Conservation (phyloP, 2,888 invertebrate genomes). For the Ochlodes sylvanus region DNA sequence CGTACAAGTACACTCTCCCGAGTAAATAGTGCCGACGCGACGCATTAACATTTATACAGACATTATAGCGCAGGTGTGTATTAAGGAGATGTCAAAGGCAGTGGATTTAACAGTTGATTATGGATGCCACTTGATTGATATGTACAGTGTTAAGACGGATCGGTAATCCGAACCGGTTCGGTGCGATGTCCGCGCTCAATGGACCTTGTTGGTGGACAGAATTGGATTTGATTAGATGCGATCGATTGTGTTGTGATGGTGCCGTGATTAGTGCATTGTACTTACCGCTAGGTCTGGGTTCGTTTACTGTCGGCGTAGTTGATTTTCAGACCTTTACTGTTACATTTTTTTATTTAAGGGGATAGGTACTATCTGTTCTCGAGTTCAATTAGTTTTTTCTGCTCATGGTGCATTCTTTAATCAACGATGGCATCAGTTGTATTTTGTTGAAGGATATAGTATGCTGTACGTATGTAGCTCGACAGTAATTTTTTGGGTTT, state of each 20-base stretch:
- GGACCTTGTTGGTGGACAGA: slow-evolving; percentile 44
- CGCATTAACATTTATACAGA: background rate
- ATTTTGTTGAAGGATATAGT: no score
- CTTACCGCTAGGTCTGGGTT: no score
- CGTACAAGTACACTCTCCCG: no score
- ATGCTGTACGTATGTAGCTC: no score
- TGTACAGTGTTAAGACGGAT: slow-evolving; percentile 50
- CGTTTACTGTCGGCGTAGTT: no score
- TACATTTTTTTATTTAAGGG: no score
- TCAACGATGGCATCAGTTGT: no score
- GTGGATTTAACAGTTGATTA: slow-evolving; percentile 59
- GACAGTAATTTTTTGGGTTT: no score
- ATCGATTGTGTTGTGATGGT: slow-evolving; percentile 49
- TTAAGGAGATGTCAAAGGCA: slow-evolving; percentile 40
- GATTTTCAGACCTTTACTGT: no score
- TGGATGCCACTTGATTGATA: slow-evolving; percentile 67
- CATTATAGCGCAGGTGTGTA: background rate
- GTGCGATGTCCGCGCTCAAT: slow-evolving; percentile 42
- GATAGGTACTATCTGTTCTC: no score
- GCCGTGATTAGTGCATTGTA: background rate
- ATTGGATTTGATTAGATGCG: slow-evolving; percentile 49
- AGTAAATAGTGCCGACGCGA: background rate
- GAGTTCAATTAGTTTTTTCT: no score
- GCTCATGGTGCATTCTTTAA: no score
- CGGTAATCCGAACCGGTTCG: slow-evolving; percentile 41